Evolutionary conservation across 2,113 vertebrate genomes (phyloP), one percentile per base, ranked within the genome.

Genomic region (Hymenochirus boettgeri): DNA sequence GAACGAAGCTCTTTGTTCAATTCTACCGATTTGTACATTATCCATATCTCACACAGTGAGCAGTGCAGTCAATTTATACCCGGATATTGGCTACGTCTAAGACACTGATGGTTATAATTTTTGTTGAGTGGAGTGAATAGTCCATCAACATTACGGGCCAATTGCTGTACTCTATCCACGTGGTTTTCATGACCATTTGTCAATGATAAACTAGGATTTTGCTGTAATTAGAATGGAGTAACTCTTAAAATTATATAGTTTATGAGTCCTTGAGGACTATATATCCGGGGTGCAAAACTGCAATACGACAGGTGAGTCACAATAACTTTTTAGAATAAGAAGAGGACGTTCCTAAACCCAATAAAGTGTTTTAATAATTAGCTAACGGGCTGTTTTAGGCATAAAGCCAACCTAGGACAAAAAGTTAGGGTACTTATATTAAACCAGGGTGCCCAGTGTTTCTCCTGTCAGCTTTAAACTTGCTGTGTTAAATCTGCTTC

Each of bases 181-280:
- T 45, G 13, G 2, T 42, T 23, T 52, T 24, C 63, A 42, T 69
- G 65, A 47, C 46, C 50, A 53, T 24, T 50, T 48, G 60, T 29
- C 23, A 60, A 27, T 50, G 52, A 69, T n/a, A 42, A 53, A 21
- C 26, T 53, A 39, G 57, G 58, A 66, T 66, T 66, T 58, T 58
- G 50, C 23, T 51, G 64, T 58, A 66, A 66, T 66, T 58, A 65
- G 54, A 21, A 29, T 27, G 13, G 54, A 57, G 53, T 46, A 57
- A 54, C 53, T 65, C 54, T 65, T 37, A 56, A 37, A 55, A 35
- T 11, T 4, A 35, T 2, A 12, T 7, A n/a, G n/a, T n/a, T n/a
- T n/a, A n/a, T n/a, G n/a, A 5, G 33, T 35, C 33, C 33, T 35
- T 35, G 3, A 35, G 4, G 33, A 35, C 8, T 35, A n/a, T n/a